A percentile compares a stretch with the other conserved stretches of the same genome.
These are phyloP conservation scores for Ichneumon xanthorius DNA, from an alignment of 2,888 invertebrate genomes.

Conservation along the genomic window DNA sequence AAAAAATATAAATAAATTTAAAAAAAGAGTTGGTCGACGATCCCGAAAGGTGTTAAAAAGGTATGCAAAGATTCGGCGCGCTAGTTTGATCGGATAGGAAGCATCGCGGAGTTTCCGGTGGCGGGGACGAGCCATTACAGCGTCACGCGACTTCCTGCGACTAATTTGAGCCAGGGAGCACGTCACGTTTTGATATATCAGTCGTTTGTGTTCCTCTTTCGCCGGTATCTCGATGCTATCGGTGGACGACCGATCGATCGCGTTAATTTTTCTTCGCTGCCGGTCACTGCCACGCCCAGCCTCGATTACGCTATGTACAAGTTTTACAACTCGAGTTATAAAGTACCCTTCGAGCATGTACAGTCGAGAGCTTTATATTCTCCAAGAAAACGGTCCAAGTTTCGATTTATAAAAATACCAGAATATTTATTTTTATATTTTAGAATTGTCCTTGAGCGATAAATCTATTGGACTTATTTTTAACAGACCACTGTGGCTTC, in stretches of 20 bases:
- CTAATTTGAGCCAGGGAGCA: conserved; percentile 50
- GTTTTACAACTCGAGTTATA: background rate
- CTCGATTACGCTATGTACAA: background rate
- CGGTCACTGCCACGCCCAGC: conserved; percentile 49
- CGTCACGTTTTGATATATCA: conserved; percentile 36
- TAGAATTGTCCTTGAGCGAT: too few species aligned
- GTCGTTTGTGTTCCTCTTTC: conserved; percentile 6
- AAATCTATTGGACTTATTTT: too few species aligned
- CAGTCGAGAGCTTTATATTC: background rate
- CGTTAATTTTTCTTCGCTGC: conserved; percentile 48
- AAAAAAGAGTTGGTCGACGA: background rate
- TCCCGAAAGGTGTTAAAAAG: background rate
- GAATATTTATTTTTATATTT: background rate
- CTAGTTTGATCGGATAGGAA: conserved; percentile 51
- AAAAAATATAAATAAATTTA: background rate
- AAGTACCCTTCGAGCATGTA: background rate
- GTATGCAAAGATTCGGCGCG: conserved; percentile 52
- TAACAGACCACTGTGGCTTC: too few species aligned
- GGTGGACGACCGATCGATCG: conserved; percentile 47
- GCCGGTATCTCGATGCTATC: background rate
- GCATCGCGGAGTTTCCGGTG: conserved; percentile 23
- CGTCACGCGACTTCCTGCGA: conserved; percentile 61
- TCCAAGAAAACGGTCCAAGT: background rate
- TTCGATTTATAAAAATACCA: background rate
- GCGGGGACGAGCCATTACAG: conserved; percentile 3